Percentiles rank a stretch among this genome's conserved stretches.
phyloP scores from a whole-genome alignment of 2,888 invertebrate genomes.

The Lapara coniferarum region DNA sequence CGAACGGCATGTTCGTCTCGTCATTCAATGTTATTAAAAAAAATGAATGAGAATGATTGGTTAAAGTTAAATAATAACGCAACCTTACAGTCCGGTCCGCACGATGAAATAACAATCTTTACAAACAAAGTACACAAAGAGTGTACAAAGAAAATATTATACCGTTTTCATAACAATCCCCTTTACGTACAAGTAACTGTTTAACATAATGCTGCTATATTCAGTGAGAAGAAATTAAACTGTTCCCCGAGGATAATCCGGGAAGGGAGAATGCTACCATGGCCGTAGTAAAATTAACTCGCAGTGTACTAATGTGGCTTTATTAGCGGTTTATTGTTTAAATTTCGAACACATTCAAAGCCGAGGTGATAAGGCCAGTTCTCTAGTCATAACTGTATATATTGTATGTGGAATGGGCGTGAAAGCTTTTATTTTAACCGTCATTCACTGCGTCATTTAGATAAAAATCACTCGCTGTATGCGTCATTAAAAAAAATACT shows the following conservation, averaged over 20 bases:
- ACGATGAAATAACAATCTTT: conserved; percentile 42
- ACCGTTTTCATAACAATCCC: conserved; percentile 41
- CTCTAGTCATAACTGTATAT: conserved; percentile 1
- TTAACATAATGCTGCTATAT: conserved; percentile 54
- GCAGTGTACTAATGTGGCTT: conserved; percentile 26
- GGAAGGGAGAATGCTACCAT: conserved; percentile 25
- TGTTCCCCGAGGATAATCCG: conserved; percentile 49
- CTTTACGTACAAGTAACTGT: conserved; percentile 39
- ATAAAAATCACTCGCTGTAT: background rate
- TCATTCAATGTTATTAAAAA: too few species aligned
- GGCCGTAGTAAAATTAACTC: conserved; percentile 21
- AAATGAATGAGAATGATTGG: background rate
- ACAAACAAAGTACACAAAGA: conserved; percentile 35
- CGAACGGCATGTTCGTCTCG: too few species aligned
- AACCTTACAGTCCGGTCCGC: conserved; percentile 33
- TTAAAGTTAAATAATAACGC: conserved; percentile 1
- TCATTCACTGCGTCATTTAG: background rate
- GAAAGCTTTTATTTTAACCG: background rate
- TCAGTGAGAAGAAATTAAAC: conserved; percentile 58
- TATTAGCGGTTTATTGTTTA: conserved; percentile 11
- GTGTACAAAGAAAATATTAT: conserved; percentile 29
- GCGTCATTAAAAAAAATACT: too few species aligned
- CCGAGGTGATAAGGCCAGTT: background rate
- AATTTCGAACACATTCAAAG: conserved; percentile 9
- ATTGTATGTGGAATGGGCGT: background rate